Base-by-base conservation (phyloP, 2,113 vertebrate species). In the Larimichthys polyactis region DNA sequence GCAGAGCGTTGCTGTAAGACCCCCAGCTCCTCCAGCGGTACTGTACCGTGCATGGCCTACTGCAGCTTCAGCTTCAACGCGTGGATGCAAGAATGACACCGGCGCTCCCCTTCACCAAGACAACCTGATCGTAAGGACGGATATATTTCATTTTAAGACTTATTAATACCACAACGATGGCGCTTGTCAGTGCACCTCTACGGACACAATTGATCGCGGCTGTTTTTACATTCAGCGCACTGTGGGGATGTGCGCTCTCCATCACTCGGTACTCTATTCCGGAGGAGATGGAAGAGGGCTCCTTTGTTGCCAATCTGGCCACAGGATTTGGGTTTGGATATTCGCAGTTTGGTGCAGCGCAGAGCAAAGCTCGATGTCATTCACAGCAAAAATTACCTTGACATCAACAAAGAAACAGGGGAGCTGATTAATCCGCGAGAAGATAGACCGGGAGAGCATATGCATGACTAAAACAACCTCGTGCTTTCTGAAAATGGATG, bases 401-500 rank as follows among this genome's bases (percentile, higher is more conserved):
- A 95, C 63, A 91, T 96, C 80, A 95, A 95, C 90, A 95, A 94
- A 89, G 93, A 94, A 5, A 95, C 94, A 0, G 95, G 95, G 11
- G 94, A 95, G 71, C 89, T 96, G 84, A 17, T 94, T 94, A 4
- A 93, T 96, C 55, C 91, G 94, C 14, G 94, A 95, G 71, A 95
- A 88, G 81, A 96, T 96, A 1, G 95, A 96, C 92, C 84, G 95
- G 79, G 95, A 96, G 49, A 85, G 60, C 77, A 90, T 96, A 65
- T 96, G 95, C 90, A 92, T 91, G 75, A 94, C 91, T 40, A 95
- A 94, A 81, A 92, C 94, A 0, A 90, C 93, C 36, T 94, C 95
- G 22, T 95, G 94, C 71, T 95, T 96, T 72, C 87, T 96, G 67
- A 95, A 95, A 84, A 95, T 95, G 94, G 95, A 96, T 74, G 94